phyloP scores from a whole-genome alignment of 1,140 invertebrate genomes.

The Helicoverpa armigera region DNA sequence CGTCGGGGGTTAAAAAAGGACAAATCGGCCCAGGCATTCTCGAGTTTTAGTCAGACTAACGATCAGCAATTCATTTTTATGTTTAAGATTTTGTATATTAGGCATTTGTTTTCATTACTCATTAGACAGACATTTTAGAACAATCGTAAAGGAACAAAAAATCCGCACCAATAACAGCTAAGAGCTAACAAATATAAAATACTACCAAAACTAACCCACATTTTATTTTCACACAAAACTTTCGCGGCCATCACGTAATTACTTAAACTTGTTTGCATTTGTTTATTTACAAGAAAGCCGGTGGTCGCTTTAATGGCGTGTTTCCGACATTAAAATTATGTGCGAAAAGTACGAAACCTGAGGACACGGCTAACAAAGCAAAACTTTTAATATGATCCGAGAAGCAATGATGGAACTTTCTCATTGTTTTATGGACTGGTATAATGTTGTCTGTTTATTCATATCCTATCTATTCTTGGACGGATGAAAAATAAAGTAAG shows the following conservation, averaged over 20 bases:
- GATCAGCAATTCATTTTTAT: too few relatives aligned
- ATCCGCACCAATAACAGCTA: background rate
- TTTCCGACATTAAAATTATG: constrained; percentile 31
- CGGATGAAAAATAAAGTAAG: background rate
- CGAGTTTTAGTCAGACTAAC: too few relatives aligned
- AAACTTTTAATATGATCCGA: constrained; percentile 1
- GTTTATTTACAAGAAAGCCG: constrained; percentile 28
- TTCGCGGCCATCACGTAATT: constrained; percentile 7
- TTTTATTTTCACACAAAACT: background rate
- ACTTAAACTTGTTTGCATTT: constrained; percentile 9
- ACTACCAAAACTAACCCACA: background rate
- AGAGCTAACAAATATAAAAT: background rate
- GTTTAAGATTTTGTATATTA: too few relatives aligned
- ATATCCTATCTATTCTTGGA: background rate
- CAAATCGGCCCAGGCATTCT: too few relatives aligned
- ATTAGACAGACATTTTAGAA: too few relatives aligned
- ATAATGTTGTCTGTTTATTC: constrained; percentile 17
- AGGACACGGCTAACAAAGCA: background rate
- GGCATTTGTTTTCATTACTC: too few relatives aligned
- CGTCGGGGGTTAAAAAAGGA: too few relatives aligned
- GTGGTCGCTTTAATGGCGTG: constrained; percentile 27
- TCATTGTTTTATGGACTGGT: constrained; percentile 3
- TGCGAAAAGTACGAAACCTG: background rate
- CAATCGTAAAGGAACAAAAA: too few relatives aligned
- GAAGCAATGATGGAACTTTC: constrained; percentile 5